A percentile compares a stretch with the other conserved stretches of the same genome.
phyloP scores from a whole-genome alignment of 1,140 invertebrate species.

The Drosophila burlai region DNA sequence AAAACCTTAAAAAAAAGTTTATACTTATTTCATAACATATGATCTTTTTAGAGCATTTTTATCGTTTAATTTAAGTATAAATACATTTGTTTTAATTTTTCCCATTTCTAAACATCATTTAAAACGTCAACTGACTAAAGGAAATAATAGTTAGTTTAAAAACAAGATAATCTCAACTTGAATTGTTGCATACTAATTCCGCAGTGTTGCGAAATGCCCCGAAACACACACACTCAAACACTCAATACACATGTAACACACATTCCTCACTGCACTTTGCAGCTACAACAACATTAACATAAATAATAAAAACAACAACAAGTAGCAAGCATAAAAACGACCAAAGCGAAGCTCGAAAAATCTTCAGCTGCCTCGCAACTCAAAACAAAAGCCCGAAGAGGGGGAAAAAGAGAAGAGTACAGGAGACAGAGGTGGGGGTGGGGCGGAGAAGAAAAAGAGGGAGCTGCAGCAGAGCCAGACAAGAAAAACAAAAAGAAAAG shows the following conservation, averaged over 20 bases:
- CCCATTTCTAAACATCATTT: background rate
- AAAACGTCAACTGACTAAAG: no score
- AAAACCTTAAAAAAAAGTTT: no score
- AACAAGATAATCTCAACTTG: slow-evolving; percentile 5
- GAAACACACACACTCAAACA: slow-evolving; percentile 10
- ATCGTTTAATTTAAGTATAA: no score
- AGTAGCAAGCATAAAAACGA: slow-evolving; percentile 44
- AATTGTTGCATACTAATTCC: slow-evolving; percentile 33
- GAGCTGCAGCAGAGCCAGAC: slow-evolving; percentile 44
- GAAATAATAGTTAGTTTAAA: background rate
- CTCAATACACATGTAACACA: slow-evolving; percentile 22
- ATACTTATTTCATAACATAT: no score
- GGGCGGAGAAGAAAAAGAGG: background rate
- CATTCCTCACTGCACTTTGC: slow-evolving; percentile 72
- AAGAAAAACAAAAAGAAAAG: slow-evolving; percentile 47
- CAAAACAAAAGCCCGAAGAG: slow-evolving; percentile 62
- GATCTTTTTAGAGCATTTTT: background rate
- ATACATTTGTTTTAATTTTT: no score
- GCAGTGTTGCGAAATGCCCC: slow-evolving; percentile 67
- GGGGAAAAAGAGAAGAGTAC: slow-evolving; percentile 7
- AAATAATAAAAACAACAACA: slow-evolving; percentile 49
- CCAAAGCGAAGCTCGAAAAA: slow-evolving; percentile 30
- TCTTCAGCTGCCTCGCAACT: slow-evolving; percentile 39
- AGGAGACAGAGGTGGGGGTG: background rate
- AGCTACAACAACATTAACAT: slow-evolving; percentile 27